Conservation (phyloP, 2,888 invertebrate species). For the Lingula anatina region DNA sequence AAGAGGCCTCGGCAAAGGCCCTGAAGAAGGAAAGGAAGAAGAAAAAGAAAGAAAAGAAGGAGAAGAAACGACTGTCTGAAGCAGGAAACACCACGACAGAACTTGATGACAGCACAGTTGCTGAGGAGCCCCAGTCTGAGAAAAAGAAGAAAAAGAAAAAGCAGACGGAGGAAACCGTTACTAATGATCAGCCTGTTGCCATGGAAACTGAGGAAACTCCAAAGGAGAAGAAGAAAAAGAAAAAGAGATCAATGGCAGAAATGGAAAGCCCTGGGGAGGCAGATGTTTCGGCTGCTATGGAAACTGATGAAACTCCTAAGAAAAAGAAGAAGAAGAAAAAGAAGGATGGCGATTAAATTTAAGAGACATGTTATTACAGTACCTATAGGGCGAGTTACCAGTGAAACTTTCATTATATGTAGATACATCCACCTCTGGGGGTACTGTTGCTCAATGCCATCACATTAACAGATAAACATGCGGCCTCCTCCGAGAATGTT, state of each 20-base stretch:
- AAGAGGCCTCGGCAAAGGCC: conserved; percentile 21
- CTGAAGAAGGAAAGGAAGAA: conserved; percentile 39
- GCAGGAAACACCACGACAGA: conserved; percentile 6
- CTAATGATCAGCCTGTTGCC: background rate
- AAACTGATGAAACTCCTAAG: no score
- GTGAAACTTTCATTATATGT: no score
- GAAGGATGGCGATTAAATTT: no score
- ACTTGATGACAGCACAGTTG: conserved; percentile 6
- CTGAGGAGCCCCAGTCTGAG: conserved; percentile 12
- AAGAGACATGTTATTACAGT: no score
- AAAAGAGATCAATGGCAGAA: background rate
- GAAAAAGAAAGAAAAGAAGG: conserved; percentile 26
- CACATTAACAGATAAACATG: no score
- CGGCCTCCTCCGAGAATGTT: no score
- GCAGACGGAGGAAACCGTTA: background rate
- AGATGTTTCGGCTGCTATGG: no score
- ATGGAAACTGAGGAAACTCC: background rate
- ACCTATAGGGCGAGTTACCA: no score
- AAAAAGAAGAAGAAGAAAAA: no score
- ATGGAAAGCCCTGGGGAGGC: no score
- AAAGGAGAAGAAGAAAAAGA: background rate
- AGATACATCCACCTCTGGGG: no score
- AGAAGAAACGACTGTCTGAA: conserved; percentile 8
- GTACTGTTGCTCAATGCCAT: no score
- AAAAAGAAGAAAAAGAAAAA: conserved; percentile 25